Base-by-base conservation (phyloP, 2,797 vertebrate species). In the Buphagus erythrorhynchus region DNA sequence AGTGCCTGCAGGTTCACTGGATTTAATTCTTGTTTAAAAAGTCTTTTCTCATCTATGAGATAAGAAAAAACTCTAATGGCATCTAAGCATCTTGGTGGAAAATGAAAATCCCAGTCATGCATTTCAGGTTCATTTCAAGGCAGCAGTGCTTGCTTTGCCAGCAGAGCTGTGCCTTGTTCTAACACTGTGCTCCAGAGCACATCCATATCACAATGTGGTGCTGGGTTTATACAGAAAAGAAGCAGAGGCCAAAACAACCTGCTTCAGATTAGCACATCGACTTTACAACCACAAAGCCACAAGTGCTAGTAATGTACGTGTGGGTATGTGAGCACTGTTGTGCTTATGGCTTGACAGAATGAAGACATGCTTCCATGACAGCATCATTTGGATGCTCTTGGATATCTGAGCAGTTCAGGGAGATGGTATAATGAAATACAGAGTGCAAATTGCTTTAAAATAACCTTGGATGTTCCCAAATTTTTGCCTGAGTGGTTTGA, bases 191-290 rank as follows among this genome's bases (percentile, higher is more conserved):
- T 59, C 28, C 71, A 46, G 46, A 52, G 20, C 18, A 62, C 48
- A 40, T 36, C 57, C 1, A 0, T 29, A 3, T 29, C 59, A 33
- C 0, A 0, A 6, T 12, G 18, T 15, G 22, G 3, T 76, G 51
- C 43, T 61, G 40, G 9, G 2, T 38, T 86, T 81, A 58, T 40
- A 40, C 31, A 54, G 69, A 62, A 72, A 62, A 63, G 73, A 48
- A 72, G 6, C 10, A 9, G 62, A 78, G 74, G 29, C 86, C 62
- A 51, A 28, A 86, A 16, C n/a, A 61, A 57, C 49, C 65, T 92
- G 62, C 49, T 93, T 83, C 83, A 58, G 36, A 74, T 90, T 57
- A 88, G 36, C 5, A 6, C 38, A 49, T 57, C 2, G 31, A 13
- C 61, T 87, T 74, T 66, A 29, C 43, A 58, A 3, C 21, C 77